A percentile compares a stretch with the other conserved stretches of the same genome.
These are phyloP conservation scores for Phasia obesa DNA, from an alignment of 2,888 invertebrate species.

Conservation along the genomic window DNA sequence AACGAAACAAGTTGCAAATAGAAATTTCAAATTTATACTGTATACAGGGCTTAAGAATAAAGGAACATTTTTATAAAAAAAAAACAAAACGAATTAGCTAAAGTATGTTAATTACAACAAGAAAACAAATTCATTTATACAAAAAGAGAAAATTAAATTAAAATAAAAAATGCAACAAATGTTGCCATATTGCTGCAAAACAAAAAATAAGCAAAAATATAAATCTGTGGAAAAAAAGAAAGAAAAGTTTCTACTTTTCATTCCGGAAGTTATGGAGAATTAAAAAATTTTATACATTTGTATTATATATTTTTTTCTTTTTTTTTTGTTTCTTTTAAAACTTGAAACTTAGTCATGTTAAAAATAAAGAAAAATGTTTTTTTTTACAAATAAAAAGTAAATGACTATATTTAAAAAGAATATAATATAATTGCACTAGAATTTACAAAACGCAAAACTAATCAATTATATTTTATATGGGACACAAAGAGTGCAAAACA, in stretches of 20 bases:
- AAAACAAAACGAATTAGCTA: conserved; percentile 41
- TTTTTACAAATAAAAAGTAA: conserved; percentile 1
- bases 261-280: conserved; percentile 47
- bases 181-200: conserved; percentile 33
- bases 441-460: conserved; percentile 47
- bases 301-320: background rate
- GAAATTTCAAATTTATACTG: conserved; percentile 32
- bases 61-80: conserved; percentile 4
- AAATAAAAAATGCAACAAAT: conserved; percentile 8
- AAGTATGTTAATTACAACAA: conserved; percentile 34
- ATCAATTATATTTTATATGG: conserved; percentile 53
- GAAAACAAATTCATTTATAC: conserved; percentile 16
- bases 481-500: background rate
- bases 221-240: conserved; percentile 12
- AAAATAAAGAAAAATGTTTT: conserved; percentile 1
- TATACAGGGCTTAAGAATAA: background rate
- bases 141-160: background rate
- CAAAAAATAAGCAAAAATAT: background rate
- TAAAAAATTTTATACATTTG: background rate
- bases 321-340: conserved; percentile 24
- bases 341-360: conserved; percentile 61
- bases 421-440: background rate
- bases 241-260: background rate
- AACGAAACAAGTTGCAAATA: conserved; percentile 10
- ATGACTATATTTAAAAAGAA: conserved; percentile 49